Base-by-base conservation (phyloP, 2,797 vertebrate species). In the Eulemur mongoz region DNA sequence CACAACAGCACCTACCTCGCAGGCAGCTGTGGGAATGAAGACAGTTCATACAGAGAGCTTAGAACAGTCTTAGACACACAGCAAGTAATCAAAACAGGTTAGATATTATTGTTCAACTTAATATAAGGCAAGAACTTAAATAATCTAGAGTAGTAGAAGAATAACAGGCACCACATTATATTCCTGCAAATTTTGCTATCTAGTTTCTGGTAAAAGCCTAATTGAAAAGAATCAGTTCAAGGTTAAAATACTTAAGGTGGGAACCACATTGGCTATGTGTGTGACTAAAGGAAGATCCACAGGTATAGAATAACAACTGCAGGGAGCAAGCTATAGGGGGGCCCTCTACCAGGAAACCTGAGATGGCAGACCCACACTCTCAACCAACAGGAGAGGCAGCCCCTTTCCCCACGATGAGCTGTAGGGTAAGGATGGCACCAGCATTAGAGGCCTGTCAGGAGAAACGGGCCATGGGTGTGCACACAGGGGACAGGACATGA, bases 391-490 rank as follows among this genome's bases (percentile, higher is more conserved):
- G 45, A 35, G 72, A 70, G n/a, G 48, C 5, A 59, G 2, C 10
- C 5, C 23, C 18, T 4, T 9, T 23, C 22, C 50, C 45, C 61
- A 18, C 0, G 1, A 30, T 52, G n/a, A 67, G 23, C 12, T 11
- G 5, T 1, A 18, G 22, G 43, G 12, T 17, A 38, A 45, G 50
- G 38, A 23, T 0, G 1, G 83, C 61, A 72, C 17, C 52, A 22
- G 14, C n/a, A 5, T 3, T 8, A 83, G 75, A 86, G 27, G 32
- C 30, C 72, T 1, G 3, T 22, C 17, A n/a, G 32, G 35, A 91
- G 40, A 45, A 76, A 45, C 0, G 1, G 6, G 59, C 40, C 15
- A 12, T 32, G 7, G 22, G 3, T 1, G 48, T 2, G 3, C 27
- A 43, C 45, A 59, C 67, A 32, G 45, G 54, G 50, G 40, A 69